These are phyloP conservation scores for Stenichneumon culpator DNA, from an alignment of 2,888 invertebrate species.

Conservation along the genomic window DNA sequence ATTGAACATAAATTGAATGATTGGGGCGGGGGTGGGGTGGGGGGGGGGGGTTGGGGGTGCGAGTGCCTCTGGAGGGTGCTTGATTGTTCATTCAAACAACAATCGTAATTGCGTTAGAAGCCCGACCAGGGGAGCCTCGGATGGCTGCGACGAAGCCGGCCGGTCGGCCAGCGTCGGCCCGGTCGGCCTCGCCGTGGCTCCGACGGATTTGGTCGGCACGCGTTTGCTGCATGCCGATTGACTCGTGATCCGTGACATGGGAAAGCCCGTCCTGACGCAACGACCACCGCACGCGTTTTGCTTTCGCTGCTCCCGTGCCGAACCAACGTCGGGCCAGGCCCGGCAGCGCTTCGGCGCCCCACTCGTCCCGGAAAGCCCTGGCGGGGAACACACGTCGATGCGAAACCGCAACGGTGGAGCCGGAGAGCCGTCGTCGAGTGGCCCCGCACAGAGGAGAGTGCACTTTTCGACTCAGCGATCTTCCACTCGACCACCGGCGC, in stretches of 20 bases:
- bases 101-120: conserved; percentile 85
- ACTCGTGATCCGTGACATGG: conserved; percentile 37
- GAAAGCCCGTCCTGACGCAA: conserved; percentile 31
- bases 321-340: neutral
- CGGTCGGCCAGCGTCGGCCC: conserved; percentile 52
- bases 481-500: conserved; percentile 72
- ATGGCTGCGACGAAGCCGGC: conserved; percentile 53
- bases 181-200: neutral
- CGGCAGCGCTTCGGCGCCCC: neutral
- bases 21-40: conserved; percentile 75
- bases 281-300: conserved; percentile 12
- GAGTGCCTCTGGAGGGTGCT: conserved; percentile 83
- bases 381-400: conserved; percentile 3
- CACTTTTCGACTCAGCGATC: conserved; percentile 59
- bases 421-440: neutral
- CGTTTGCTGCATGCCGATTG: conserved; percentile 7
- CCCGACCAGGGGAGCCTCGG: conserved; percentile 67
- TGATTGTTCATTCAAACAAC: conserved; percentile 86
- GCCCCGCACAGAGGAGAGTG: conserved; percentile 22
- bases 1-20: conserved; percentile 85
- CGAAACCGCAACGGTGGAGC: conserved; percentile 3
- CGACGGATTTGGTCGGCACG: conserved; percentile 17
- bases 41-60: conserved; percentile 36
- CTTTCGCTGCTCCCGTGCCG: neutral
- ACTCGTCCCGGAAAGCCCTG: neutral